phyloP scores from a whole-genome alignment of 2,113 vertebrate species.

The Corvus cornix region DNA sequence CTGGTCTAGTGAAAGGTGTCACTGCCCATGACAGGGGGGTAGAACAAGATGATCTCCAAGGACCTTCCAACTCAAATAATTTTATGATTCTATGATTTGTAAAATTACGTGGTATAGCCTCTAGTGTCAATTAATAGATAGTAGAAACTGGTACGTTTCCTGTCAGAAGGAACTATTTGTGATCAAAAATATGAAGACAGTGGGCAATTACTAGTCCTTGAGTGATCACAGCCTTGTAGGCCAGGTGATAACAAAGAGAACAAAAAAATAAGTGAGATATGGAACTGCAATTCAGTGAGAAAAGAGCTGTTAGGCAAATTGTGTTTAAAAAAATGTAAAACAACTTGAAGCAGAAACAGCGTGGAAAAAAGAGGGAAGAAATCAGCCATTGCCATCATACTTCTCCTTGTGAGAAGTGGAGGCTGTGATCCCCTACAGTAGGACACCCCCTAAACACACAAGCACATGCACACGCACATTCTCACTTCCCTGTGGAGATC shows the following conservation, averaged over 20 bases:
- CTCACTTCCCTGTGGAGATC: neutral
- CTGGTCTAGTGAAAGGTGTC: neutral
- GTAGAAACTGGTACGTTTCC: neutral
- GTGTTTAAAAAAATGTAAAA: neutral
- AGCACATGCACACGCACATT: too few relatives aligned
- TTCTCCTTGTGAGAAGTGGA: neutral
- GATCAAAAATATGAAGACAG: neutral
- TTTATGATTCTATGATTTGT: neutral
- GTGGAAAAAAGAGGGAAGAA: neutral
- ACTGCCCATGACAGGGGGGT: accelerated
- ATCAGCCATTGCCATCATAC: neutral
- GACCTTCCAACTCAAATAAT: neutral
- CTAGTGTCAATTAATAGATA: neutral
- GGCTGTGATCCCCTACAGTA: accelerated
- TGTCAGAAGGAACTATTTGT: neutral
- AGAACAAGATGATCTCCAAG: neutral
- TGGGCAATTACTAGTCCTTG: neutral
- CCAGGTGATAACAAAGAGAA: neutral
- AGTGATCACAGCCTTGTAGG: neutral
- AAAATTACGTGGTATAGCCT: neutral
- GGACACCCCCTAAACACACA: accelerated
- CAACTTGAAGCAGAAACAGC: neutral
- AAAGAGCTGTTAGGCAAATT: neutral
- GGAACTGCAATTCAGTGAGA: neutral
- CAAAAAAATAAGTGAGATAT: neutral